Evolutionary conservation across 2,888 invertebrate genomes (phyloP), one percentile per base, ranked within the genome.

Genomic region (Dynastes maya): DNA sequence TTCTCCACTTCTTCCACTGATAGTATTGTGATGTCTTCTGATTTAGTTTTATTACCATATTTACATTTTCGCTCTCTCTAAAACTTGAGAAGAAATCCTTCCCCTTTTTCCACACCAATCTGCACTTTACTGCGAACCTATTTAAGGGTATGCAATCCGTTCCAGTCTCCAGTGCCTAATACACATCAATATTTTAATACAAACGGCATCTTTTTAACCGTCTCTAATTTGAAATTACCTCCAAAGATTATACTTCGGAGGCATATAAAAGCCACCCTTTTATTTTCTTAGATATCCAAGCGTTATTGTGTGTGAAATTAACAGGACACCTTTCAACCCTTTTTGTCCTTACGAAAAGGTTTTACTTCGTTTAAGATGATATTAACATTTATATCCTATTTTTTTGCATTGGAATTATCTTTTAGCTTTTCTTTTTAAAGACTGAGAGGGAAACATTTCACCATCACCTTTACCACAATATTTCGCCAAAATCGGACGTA

Each of bases 221-320:
- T 79, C 82, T 86, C 87, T 87, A 88, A 88, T 88, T 86, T 82
- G 86, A 85, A 87, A 88, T 86, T 86, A 85, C 86, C 84, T 83
- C 85, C 84, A 86, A 86, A 87, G 88, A 89, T 87, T 81, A 86
- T 83, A 85, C 88, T 82, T 85, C 84, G 79, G 88, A 88, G 88
- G 85, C 86, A 83, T 82, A 88, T 88, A 88, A 88, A 88, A 87
- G 81, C 81, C 81, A 84, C 85, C 86, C 87, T 86, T 86, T 87
- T 86, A 84, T 82, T 85, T 86, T 85, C 85, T 86, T 86, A 84
- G 82, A 83, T 55, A 55, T 83, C 82, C 82, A 85, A 81, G 85
- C 84, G 88, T 88, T 89, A 89, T 89, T 88, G 89, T 86, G 89
- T 89, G 89, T 89, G 89, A 89, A 89, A 89, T 89, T 89, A 89